Percentiles rank a stretch among this genome's conserved stretches.
Conservation (phyloP, 2,888 invertebrate species). For the Diloba caeruleocephala region DNA sequence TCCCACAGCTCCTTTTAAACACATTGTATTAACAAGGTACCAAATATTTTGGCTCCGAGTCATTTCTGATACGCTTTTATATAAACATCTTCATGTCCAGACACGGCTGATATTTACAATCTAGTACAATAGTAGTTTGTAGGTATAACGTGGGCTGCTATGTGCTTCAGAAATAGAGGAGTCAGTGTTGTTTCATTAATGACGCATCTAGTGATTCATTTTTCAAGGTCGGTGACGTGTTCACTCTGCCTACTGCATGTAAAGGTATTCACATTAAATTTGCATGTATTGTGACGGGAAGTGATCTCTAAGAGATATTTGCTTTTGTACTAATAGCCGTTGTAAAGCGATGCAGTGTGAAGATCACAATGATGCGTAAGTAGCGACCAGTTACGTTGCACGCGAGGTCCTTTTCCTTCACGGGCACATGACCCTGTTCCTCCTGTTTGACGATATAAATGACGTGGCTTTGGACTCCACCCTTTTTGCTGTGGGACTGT, state of each 20-base stretch:
- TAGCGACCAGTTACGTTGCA: conserved; percentile 33
- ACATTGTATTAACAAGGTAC: too few species aligned
- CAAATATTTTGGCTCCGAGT: conserved; percentile 24
- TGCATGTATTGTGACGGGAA: not conserved
- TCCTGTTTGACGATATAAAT: not conserved
- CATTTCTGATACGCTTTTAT: conserved; percentile 13
- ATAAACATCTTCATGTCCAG: conserved; percentile 24
- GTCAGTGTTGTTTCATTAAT: conserved; percentile 13
- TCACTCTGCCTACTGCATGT: conserved; percentile 12
- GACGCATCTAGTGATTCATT: conserved; percentile 39
- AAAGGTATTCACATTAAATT: not conserved
- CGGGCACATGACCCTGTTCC: not conserved
- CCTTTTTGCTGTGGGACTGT: too few species aligned
- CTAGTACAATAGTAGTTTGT: conserved; percentile 1
- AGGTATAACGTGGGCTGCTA: conserved; percentile 19
- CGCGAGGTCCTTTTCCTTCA: conserved; percentile 17
- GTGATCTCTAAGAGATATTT: not conserved
- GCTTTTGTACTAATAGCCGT: not conserved
- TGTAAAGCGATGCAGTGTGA: conserved; percentile 14
- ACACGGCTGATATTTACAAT: not conserved
- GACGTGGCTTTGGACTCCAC: too few species aligned
- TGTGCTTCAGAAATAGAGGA: conserved; percentile 24
- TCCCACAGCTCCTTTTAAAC: not conserved
- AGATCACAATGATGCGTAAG: conserved; percentile 22
- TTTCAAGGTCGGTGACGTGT: conserved; percentile 32